Evolutionary conservation across 2,888 invertebrate genomes (phyloP).

Genomic region (Calameuta idolon): DNA sequence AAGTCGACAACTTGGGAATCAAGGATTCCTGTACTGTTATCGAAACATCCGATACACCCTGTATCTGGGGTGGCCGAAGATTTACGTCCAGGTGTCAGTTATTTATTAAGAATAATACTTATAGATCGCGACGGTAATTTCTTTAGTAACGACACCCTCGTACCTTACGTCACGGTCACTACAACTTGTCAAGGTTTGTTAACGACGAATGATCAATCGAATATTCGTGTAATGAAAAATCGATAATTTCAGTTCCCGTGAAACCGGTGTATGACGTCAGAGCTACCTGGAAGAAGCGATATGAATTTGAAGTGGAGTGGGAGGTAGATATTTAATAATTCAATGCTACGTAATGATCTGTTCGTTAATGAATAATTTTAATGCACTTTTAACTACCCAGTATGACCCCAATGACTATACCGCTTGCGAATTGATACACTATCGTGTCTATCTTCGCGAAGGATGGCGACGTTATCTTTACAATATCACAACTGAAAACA

Average conservation of each 20-base stretch:
- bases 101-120: constrained; percentile 30
- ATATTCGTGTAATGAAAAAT: no score
- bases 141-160: constrained; percentile 21
- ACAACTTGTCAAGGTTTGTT: constrained; percentile 30
- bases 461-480: constrained; percentile 33
- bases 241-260: constrained; percentile 25
- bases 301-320: constrained; percentile 33
- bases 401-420: constrained; percentile 32
- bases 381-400: constrained; percentile 14
- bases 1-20: constrained; percentile 21
- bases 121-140: constrained; percentile 33
- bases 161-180: constrained; percentile 27
- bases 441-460: constrained; percentile 32
- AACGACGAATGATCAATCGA: neutral
- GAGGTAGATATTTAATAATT: constrained; percentile 21
- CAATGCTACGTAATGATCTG: neutral
- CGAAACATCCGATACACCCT: neutral
- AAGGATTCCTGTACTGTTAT: constrained; percentile 12
- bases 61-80: constrained; percentile 17
- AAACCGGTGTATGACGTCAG: constrained; percentile 31
- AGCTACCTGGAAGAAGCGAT: constrained; percentile 25
- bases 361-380: neutral
- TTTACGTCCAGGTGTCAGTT: constrained; percentile 28
- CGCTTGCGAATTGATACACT: constrained; percentile 31
- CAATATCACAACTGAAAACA: constrained; percentile 26